These are phyloP conservation scores for Cyprinodon tularosa DNA, from an alignment of 2,113 vertebrate species.

Conservation along the genomic window DNA sequence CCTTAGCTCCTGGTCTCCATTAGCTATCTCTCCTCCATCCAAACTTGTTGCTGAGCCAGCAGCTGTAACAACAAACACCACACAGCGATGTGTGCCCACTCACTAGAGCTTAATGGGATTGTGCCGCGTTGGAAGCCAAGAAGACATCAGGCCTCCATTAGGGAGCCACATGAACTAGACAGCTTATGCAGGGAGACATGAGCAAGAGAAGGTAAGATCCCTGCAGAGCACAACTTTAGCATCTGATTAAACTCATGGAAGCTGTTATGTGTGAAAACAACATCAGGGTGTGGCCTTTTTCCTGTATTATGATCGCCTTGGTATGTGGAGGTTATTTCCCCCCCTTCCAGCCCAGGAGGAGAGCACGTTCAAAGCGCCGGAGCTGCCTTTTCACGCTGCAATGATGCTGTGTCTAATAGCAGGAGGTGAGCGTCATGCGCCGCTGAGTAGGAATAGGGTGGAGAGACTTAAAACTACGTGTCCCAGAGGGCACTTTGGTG, in stretches of 20 bases:
- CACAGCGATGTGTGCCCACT: conserved; percentile 62
- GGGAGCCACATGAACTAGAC: conserved; percentile 51
- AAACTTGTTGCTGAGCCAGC: conserved; percentile 69
- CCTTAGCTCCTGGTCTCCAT: conserved; percentile 41
- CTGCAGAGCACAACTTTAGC: not conserved
- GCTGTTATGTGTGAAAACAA: conserved; percentile 35
- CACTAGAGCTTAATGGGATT: conserved; percentile 73
- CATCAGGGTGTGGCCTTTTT: conserved; percentile 54
- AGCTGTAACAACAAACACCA: conserved; percentile 43
- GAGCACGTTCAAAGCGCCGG: conserved; percentile 42
- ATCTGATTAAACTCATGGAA: not conserved
- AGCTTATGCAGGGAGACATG: conserved; percentile 31
- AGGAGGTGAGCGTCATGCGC: conserved; percentile 53
- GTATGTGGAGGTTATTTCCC: conserved; percentile 29
- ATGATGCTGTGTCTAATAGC: conserved; percentile 76
- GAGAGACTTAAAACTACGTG: conserved; percentile 39
- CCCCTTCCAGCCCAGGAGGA: conserved; percentile 6
- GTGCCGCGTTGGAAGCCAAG: conserved; percentile 66
- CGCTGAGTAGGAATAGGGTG: conserved; percentile 40
- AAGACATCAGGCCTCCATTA: conserved; percentile 78
- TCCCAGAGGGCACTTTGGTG: conserved; percentile 60
- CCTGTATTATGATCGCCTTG: conserved; percentile 29
- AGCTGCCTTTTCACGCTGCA: conserved; percentile 52
- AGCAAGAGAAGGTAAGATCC: not conserved
- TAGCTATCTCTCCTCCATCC: conserved; percentile 40